Evolutionary conservation across 2,113 vertebrate species (phyloP).

Genomic region (Ibidorhyncha struthersii): DNA sequence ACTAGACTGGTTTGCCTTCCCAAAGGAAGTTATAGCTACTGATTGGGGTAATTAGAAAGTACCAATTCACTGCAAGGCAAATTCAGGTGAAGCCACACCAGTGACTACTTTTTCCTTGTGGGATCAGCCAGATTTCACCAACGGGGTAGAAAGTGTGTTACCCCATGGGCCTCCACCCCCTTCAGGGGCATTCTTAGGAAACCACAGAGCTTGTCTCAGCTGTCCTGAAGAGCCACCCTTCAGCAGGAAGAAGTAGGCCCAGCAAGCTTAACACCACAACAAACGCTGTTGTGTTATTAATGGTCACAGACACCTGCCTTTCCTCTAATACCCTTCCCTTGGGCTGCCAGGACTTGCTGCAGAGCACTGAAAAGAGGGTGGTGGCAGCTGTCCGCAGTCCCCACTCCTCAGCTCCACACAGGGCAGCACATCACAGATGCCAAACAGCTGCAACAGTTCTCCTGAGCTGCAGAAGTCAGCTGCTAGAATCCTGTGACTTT

Average conservation of each 20-base stretch:
- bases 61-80: not conserved
- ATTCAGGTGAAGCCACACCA: not conserved
- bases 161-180: too few species aligned
- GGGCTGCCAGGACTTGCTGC: not conserved
- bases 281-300: not conserved
- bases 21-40: not conserved
- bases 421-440: not conserved
- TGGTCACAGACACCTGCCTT: not conserved
- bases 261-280: not conserved
- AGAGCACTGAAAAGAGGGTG: not conserved
- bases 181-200: not conserved
- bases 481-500: not conserved
- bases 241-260: not conserved
- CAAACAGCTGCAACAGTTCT: not conserved
- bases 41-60: not conserved
- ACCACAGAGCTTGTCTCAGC: not conserved
- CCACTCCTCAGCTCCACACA: not conserved
- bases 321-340: not conserved
- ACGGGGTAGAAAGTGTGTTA: not conserved
- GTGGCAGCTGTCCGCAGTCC: not conserved
- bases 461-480: not conserved
- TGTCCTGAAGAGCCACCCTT: not conserved
- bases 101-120: not conserved
- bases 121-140: not conserved
- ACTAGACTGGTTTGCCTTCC: not conserved